Percentiles rank a stretch among this genome's conserved stretches.
phyloP scores from a whole-genome alignment of 2,888 invertebrate species.

The Xestia rhomboidea region DNA sequence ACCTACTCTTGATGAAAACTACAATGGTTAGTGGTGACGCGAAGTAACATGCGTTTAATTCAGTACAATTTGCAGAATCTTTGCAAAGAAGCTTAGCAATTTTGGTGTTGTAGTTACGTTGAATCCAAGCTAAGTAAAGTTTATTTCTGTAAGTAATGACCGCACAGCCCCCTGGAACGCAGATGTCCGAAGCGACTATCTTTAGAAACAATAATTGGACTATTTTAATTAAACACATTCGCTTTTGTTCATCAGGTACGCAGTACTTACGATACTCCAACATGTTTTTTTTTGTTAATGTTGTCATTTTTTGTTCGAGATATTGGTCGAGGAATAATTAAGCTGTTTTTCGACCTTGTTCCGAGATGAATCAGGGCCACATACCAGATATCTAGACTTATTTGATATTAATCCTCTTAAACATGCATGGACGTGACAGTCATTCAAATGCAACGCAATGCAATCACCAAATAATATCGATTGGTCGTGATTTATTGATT shows the following conservation, averaged over 20 bases:
- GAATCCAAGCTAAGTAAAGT: conserved; percentile 12
- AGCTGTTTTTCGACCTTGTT: conserved; percentile 60
- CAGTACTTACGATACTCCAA: conserved; percentile 40
- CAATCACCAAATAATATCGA: conserved; percentile 9
- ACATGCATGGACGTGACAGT: conserved; percentile 18
- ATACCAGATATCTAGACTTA: conserved; percentile 42
- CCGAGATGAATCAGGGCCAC: conserved; percentile 29
- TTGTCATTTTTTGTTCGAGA: conserved; percentile 51
- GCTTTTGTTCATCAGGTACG: conserved; percentile 38
- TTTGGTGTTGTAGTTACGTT: not conserved
- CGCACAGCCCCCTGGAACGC: conserved; percentile 40
- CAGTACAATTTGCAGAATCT: not conserved
- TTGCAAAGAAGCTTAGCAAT: not conserved
- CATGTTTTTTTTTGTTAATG: conserved; percentile 32
- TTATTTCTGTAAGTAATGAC: conserved; percentile 35
- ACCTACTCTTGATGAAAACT: conserved; percentile 54
- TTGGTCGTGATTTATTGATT: conserved; percentile 12
- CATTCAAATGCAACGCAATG: conserved; percentile 41
- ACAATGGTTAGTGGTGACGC: conserved; percentile 19
- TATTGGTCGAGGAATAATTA: conserved; percentile 45
- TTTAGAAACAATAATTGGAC: conserved; percentile 47
- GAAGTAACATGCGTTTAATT: conserved; percentile 17
- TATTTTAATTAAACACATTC: conserved; percentile 35
- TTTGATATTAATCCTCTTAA: conserved; percentile 38
- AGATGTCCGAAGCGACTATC: conserved; percentile 51